These are phyloP conservation scores for Penelope pileata DNA, from an alignment of 2,113 vertebrate species.

Conservation along the genomic window DNA sequence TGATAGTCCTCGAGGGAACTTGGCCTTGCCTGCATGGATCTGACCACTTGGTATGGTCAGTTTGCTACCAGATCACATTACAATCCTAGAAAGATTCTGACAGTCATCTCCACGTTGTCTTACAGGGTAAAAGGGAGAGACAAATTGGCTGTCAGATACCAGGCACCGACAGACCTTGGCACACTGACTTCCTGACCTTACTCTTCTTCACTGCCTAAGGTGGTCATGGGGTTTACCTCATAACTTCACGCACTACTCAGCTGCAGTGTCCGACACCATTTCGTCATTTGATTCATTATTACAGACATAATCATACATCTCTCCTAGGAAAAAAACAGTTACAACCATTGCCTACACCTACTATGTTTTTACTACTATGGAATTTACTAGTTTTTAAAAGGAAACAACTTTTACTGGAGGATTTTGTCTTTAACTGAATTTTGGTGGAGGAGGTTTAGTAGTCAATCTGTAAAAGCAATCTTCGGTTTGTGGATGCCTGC, in stretches of 20 bases:
- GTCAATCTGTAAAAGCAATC: background rate
- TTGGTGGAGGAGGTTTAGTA: background rate
- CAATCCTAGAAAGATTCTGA: conserved; percentile 25
- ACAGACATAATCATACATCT: background rate
- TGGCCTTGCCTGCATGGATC: background rate
- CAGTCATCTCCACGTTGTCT: background rate
- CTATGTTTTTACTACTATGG: background rate
- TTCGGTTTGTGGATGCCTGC: background rate
- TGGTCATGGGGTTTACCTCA: background rate
- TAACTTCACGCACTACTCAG: background rate
- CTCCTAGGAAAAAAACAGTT: background rate
- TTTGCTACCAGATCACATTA: conserved; percentile 15
- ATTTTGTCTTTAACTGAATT: background rate
- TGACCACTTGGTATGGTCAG: background rate
- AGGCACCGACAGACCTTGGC: background rate
- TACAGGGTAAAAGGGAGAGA: background rate
- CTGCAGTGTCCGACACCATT: background rate
- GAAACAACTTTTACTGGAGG: background rate
- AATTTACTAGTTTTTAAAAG: background rate
- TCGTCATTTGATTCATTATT: background rate
- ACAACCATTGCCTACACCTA: background rate
- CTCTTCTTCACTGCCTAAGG: background rate
- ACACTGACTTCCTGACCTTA: background rate
- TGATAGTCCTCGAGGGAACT: background rate
- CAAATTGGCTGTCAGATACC: background rate